Evolutionary conservation across 2,888 invertebrate species (phyloP), one percentile per base, ranked within the genome.

Genomic region (Ditula angustiorana): DNA sequence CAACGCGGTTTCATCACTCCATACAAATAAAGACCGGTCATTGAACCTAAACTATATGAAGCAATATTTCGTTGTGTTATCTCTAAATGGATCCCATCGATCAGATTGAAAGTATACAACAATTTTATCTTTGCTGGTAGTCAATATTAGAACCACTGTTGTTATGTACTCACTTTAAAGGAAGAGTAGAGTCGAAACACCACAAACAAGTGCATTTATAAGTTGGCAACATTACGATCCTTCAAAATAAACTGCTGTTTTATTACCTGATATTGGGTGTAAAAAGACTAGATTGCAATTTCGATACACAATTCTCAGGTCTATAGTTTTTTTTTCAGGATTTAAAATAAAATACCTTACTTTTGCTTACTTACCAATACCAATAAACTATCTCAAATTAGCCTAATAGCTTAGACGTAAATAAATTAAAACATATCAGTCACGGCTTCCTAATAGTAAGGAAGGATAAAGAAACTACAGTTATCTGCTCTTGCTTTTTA

Each of bases 51-150:
- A 37, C 37, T 50, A 33, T 30, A 21, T 46, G 13, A 26, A 35
- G 44, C 50, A 58, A 58, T 63, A 63, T 33, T 44, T 64, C 64
- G 53, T 37, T 21, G 35, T 21, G 19, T 53, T 59, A 64, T 64
- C 64, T 64, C 23, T 28, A 62, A 59, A 64, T 64, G 58, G 64
- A 64, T 64, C 63, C 44, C 64, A 64, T 64, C 53, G 64, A 64
- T 64, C 64, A 64, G 53, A 13, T 53, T 26, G 33, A 26, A 35
- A 63, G 57, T 26, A 58, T 46, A 37, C 26, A 44, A 44, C 63
- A 50, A 63, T 24, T n/a, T 63, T 58, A 58, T 52, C 57, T 50
- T 19, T 57, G 33, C 49, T 21, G 13, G 30, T 49, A 49, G 49
- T 58, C 50, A 35, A 52, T 44, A 21, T 24, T 47, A 24, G 63